Evolutionary conservation across 2,113 vertebrate species (phyloP), one percentile per base, ranked within the genome.

Genomic region (Nothoprocta perdicaria): DNA sequence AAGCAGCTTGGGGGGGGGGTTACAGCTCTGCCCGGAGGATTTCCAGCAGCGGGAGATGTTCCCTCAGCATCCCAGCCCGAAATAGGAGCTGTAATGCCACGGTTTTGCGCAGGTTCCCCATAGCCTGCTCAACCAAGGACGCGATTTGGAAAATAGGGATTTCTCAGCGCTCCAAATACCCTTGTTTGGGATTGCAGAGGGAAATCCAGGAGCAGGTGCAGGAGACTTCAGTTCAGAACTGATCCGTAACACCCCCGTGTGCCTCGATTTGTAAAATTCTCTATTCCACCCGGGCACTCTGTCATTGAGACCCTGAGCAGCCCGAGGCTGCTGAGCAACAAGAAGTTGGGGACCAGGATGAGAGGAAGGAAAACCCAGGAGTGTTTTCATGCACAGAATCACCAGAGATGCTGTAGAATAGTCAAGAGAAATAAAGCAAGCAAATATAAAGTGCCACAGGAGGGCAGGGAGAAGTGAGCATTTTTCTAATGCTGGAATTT

Each of bases 401-500:
- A 12, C 6, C 14, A 66, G 4, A 8, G 62, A 23, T 65, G 40
- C 53, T 77, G 14, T 53, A 58, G 41, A 52, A 38, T 73, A 94
- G 61, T 29, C 46, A 35, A 52, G 84, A 92, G 67, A 82, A 90
- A 89, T 82, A 80, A 89, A 92, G 6, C 79, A 65, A 95, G 74
- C 82, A 94, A 86, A 91, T 69, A 45, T 4, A 52, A 90, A 35
- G 78, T 86, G 78, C 71, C 88, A 66, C 14, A 76, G 92, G 90
- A 95, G 58, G n/a, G 58, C 41, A 77, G 55, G 71, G 63, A 89
- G 93, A 66, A 89, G 55, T 0, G 9, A 92, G 31, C 33, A 2
- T 66, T 86, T 92, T 82, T 86, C 92, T 93, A 86, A 93, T 88
- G 80, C 77, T 77, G 38, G 75, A 53, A 80, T 95, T 67, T 92